Base-by-base conservation (phyloP, 2,797 vertebrate genomes). In the Simalia tracyae region DNA sequence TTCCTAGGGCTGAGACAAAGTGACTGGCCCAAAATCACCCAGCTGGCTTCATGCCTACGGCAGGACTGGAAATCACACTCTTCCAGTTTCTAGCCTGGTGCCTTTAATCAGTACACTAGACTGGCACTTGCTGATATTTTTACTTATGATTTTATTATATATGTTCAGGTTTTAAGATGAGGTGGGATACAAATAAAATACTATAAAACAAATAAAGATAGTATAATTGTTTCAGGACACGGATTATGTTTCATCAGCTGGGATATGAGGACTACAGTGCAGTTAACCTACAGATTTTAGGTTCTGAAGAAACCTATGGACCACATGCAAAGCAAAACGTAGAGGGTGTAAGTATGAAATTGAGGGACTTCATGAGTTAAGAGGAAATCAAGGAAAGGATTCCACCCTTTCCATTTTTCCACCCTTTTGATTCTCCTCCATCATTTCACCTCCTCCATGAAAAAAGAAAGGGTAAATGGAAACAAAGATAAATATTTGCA, bases 301-400 rank as follows among this genome's bases (percentile, higher is more conserved):
- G 98, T 91, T 98, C 98, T 3, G 98, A 99, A 96, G 98, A 99
- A 96, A 98, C 98, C 1, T 98, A 99, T 4, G 98, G 98, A 15
- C 95, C 96, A 91, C 97, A 98, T 92, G 98, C 98, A 89, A 95
- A 92, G 96, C 96, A 91, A 87, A 96, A 85, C 93, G 92, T 94
- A 95, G 97, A 95, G 91, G 93, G 94, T 95, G 98, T 98, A 94
- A 92, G 97, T 96, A 96, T 92, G 90, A 94, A 94, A 90, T 94
- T 85, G 86, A 95, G 87, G 46, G 50, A 10, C 2, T 93, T 96
- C 89, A 92, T 76, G 36, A 24, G n/a, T 31, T 12, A 84, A 54
- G 63, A 24, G 22, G 31, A 24, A n/a, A 2, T 4, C 14, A 61
- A 88, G 68, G 63, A 6, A 8, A 91, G 17, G 4, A 63, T 84